Evolutionary conservation across 1,140 invertebrate genomes (phyloP).

Genomic region (Diploscapter pachys): DNA sequence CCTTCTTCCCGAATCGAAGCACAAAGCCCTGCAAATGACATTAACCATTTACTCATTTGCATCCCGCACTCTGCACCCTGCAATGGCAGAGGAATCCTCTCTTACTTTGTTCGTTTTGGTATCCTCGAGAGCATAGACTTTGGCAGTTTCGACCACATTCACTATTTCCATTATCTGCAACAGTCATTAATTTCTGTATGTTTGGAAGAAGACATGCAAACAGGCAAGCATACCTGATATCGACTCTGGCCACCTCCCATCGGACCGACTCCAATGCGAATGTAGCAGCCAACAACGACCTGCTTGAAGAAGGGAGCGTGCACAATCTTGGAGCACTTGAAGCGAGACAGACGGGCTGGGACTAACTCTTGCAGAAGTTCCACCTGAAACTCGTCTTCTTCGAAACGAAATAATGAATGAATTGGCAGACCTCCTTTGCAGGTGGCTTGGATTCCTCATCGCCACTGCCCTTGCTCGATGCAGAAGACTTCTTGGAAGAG

Average conservation of each 20-base stretch:
- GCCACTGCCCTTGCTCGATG: no score
- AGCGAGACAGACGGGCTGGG: slow-evolving; percentile 43
- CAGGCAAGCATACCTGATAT: slow-evolving; percentile 71
- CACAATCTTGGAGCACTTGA: slow-evolving; percentile 62
- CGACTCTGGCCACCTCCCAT: slow-evolving; percentile 76
- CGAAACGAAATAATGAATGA: no score
- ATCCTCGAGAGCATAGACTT: slow-evolving; percentile 79
- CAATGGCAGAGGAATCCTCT: slow-evolving; percentile 48
- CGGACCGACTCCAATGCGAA: slow-evolving; percentile 90
- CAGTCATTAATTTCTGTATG: background rate
- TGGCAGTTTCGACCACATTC: slow-evolving; percentile 91
- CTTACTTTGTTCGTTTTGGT: slow-evolving; percentile 87
- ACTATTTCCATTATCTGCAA: slow-evolving; percentile 67
- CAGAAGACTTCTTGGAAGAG: no score
- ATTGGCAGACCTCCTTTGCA: no score
- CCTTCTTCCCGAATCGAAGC: slow-evolving; percentile 68
- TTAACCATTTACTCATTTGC: no score
- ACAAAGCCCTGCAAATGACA: slow-evolving; percentile 54
- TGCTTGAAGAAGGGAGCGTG: slow-evolving; percentile 90
- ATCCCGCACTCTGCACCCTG: no score
- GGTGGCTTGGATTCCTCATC: no score
- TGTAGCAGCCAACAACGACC: slow-evolving; percentile 86
- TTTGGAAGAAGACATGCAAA: background rate
- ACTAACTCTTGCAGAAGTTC: slow-evolving; percentile 37
- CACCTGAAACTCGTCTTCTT: slow-evolving; percentile 39